Evolutionary conservation across 2,113 vertebrate genomes (phyloP), one percentile per base, ranked within the genome.

Genomic region (Nannobrachium achirus): DNA sequence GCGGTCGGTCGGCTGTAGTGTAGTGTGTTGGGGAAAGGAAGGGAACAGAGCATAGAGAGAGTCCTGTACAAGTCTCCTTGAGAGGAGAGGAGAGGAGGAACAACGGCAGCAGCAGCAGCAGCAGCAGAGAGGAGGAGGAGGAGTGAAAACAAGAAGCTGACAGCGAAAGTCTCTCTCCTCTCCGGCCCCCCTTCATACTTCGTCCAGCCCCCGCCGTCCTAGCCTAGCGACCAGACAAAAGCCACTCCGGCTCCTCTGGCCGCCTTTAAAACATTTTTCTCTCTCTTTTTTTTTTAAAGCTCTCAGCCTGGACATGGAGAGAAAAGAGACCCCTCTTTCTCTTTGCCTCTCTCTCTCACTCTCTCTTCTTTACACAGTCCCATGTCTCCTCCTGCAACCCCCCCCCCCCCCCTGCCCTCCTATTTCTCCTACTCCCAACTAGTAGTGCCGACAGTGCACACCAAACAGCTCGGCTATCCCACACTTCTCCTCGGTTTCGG

Each of bases 201-300:
- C 78, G 81, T 89, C 60, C 76, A 71, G 78, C 82, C 68, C 55
- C 67, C 63, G 25, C 89, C 89, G 88, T 92, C 92, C 88, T 86
- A 92, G 89, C 92, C 88, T 86, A 92, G 89, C 81, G 87, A 89
- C 88, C 88, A 93, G 87, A 92, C 92, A 92, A 93, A 92, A 92
- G 86, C 53, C 86, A 87, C 82, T 84, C 76, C 76, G 80, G 89
- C 90, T 80, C 80, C 81, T 77, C 87, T 84, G 86, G 88, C 87
- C 76, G 78, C 78, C 74, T 90, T 91, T 85, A 92, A 90, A 85
- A 41, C n/a, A n/a, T n/a, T n/a, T 3, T 33, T 25, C 25, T 25
- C 6, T 33, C 6, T 33, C 6, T 33, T 33, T 2, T 33, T 2
- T 33, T 33, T 33, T 33, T 33, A 83, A 85, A 66, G 66, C 80